phyloP scores from a whole-genome alignment of 2,113 vertebrate species.

The Cryptotis parvus region DNA sequence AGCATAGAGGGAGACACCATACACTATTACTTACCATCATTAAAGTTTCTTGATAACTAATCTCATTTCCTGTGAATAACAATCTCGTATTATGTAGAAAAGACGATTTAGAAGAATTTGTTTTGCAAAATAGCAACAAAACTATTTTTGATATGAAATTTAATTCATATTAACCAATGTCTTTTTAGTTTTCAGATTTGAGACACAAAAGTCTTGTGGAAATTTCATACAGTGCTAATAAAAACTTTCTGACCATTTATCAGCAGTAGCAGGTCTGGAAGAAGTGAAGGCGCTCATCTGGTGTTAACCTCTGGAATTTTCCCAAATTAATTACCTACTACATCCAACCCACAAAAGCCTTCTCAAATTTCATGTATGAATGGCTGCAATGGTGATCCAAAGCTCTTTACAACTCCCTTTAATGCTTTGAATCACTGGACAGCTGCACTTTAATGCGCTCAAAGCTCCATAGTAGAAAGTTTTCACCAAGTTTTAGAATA shows the following conservation, averaged over 20 bases:
- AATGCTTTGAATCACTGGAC: constrained; percentile 59
- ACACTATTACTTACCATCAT: background rate
- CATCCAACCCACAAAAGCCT: constrained; percentile 49
- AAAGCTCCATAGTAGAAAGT: constrained; percentile 47
- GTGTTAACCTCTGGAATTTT: constrained; percentile 66
- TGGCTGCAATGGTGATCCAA: constrained; percentile 19
- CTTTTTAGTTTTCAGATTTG: constrained; percentile 15
- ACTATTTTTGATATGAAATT: background rate
- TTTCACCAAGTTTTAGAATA: constrained; percentile 25
- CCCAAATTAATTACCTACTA: constrained; percentile 77
- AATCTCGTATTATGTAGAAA: background rate
- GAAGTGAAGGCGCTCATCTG: constrained; percentile 56
- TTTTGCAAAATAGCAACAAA: constrained; percentile 9
- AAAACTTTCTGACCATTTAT: constrained; percentile 68
- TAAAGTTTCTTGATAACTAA: constrained; percentile 25
- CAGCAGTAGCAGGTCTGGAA: constrained; percentile 29
- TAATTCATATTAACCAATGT: background rate
- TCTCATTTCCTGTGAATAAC: constrained; percentile 16
- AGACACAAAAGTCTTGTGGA: background rate
- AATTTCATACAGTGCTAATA: constrained; percentile 28
- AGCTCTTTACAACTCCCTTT: constrained; percentile 50
- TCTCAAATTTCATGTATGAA: constrained; percentile 73
- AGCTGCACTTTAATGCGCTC: constrained; percentile 64
- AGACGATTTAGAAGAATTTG: background rate
- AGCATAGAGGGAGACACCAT: background rate